Base-by-base conservation (phyloP, 1,140 invertebrate species). In the Drosophila bipectinata region DNA sequence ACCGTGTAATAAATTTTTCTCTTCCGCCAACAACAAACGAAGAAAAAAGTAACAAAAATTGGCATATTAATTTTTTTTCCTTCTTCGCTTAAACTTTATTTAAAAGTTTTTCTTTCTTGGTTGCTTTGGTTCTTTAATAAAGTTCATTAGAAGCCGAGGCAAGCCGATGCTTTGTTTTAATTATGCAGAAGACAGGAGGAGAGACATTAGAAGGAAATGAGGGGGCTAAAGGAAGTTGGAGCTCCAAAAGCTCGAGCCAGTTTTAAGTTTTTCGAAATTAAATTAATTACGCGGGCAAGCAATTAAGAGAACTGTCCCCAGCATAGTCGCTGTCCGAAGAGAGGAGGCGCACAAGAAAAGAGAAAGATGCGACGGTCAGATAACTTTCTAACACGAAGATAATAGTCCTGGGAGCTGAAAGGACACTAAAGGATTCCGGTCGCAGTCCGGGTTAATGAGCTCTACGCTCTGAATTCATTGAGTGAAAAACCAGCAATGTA, bases 211-310 rank as follows among this genome's bases (percentile, higher is more conserved):
- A 49, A 28, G 59, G 26, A 52, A 14, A 45, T 18, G 18, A 37
- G 53, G 32, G 30, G 18, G 18, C 18, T 10, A 47, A 44, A 44
- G 41, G n/a, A 18, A 44, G 41, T 18, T 14, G 41, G 41, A 44
- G n/a, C 41, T 9, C 15, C 52, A 45, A 37, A 18, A 37, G 52
- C 51, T 47, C 67, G 15, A 32, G 53, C 41, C 67, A 81, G 78
- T 82, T 81, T 80, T 80, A 80, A 81, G 79, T 81, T 81, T 69
- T 81, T 15, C 60, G 41, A 73, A 81, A 81, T 81, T 81, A 81
- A 81, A 81, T 81, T 81, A 81, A 81, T 81, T 81, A 81, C 79
- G 79, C 79, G 79, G 57, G 68, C 79, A 77, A 77, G 79, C 79
- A 81, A 81, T 81, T 81, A 82, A 80, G 79, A 62, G 76, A 81